Base-by-base conservation (phyloP, 1,140 invertebrate genomes). In the Galleria mellonella region DNA sequence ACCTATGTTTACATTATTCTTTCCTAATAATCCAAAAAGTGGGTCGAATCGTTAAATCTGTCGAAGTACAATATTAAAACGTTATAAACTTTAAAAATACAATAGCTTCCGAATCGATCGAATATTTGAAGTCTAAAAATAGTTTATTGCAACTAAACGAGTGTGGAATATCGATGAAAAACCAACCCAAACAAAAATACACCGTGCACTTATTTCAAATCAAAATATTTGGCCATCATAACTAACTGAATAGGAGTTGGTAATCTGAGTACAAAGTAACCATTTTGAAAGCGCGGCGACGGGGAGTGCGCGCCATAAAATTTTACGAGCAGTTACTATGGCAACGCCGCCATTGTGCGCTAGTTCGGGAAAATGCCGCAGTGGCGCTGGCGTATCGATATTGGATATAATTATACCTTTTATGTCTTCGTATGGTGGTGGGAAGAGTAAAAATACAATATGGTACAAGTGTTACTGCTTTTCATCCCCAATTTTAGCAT, bases 301-400 rank as follows among this genome's bases (percentile, higher is more conserved):
- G 51, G 56, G 68, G 72, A 23, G 71, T 56, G 65, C 57, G 62
- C 47, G 57, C 50, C 65, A 63, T 82, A 78, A 78, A 82, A 76
- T 78, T 82, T 82, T 82, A 82, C 62, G 74, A 76, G 40, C 62
- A 41, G 75, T 75, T 55, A 46, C 53, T 67, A 75, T 77, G 59
- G 63, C 65, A 60, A 75, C 73, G 58, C 51, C 67, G 71, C 73
- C 73, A 81, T 77, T 71, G 70, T 46, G 46, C 38, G 10, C 35
- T 9, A 57, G 62, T 72, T 51, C 63, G 33, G 28, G 32, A 39
- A 32, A 31, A 42, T 47, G 54, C 55, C 67, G 64, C 61, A 43
- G 67, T 55, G 56, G 65, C 67, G 71, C 63, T 59, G 31, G 13
- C 7, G 47, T 39, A 29, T 29, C 27, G 32, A 14, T 35, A 14